Base-by-base conservation (phyloP, 1,140 invertebrate species). In the Colletes latitarsis region DNA sequence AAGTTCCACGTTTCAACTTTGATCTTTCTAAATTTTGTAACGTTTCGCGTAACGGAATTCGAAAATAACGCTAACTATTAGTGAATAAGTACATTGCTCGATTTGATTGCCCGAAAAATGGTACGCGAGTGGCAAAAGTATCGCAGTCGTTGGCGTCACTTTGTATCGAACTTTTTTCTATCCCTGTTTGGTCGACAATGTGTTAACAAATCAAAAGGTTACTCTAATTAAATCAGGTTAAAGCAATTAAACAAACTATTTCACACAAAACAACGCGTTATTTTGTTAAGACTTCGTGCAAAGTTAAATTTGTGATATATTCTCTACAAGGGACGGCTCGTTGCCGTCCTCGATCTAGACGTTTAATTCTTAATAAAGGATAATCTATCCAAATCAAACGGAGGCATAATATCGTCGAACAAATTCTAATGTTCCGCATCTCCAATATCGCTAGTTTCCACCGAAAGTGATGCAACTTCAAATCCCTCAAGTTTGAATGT, bases 271-370 rank as follows among this genome's bases (percentile, higher is more conserved):
- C 39, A 46, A 46, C 63, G 41, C 17, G 41, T 66, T 46, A 46
- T 66, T 66, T 46, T 19, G 41, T 66, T 66, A 66, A 46, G 43
- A n/a, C 41, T 19, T 3, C 58, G 39, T 12, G 6, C 39, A 43
- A n/a, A n/a, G n/a, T 66, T 66, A 66, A 46, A 66, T 66, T 66
- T 66, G 63, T 46, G 17, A 66, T 66, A 66, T 46, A 66, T 66
- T 64, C 41, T 66, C 63, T 46, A 66, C 63, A n/a, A 43, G 17
- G 5, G 46, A n/a, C n/a, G 39, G 39, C 39, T 9, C 15, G 9
- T 64, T 43, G 14, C 62, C 39, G 15, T 64, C n/a, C 39, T 17
- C 30, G 17, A 64, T 17, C 62, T 64, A 64, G 41, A 66, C 5
- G 39, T 6, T n/a, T 5, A 17, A 46, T 66, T 66, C 41, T 49